These are phyloP conservation scores for Eurystomus gularis DNA, from an alignment of 2,113 vertebrate species.

Conservation along the genomic window DNA sequence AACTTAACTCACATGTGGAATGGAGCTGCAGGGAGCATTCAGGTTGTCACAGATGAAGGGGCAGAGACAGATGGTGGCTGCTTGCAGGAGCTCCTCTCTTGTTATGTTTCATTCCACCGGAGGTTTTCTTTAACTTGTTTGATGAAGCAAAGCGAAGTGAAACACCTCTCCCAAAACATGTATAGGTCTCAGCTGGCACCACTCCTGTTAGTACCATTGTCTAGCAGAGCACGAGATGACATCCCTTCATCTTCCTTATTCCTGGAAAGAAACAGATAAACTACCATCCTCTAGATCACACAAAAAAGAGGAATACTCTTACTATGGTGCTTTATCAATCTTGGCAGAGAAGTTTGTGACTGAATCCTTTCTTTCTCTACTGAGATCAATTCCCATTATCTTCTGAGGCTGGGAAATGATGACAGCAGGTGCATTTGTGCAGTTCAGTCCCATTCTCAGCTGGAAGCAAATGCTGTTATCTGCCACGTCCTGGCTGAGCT, in stretches of 20 bases:
- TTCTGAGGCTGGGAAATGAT: neutral
- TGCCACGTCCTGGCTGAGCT: neutral
- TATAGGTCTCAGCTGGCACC: neutral
- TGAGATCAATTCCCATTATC: neutral
- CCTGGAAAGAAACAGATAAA: neutral
- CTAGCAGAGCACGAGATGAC: neutral
- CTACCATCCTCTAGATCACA: neutral
- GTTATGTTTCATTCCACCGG: neutral
- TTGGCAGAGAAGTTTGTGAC: neutral
- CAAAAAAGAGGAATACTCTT: neutral
- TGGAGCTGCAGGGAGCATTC: neutral
- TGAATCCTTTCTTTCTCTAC: neutral
- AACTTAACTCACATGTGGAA: too few species aligned
- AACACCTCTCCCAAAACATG: neutral
- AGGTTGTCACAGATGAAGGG: neutral
- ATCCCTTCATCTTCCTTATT: neutral
- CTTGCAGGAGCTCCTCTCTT: neutral
- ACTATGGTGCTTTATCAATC: neutral
- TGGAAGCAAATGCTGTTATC: neutral
- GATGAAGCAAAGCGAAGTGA: neutral
- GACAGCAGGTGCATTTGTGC: neutral
- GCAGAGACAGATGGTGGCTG: neutral
- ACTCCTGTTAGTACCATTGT: neutral
- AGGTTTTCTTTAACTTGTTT: neutral
- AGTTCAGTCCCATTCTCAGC: neutral